Conservation (phyloP, 2,113 vertebrate genomes). For the Alosa alosa region DNA sequence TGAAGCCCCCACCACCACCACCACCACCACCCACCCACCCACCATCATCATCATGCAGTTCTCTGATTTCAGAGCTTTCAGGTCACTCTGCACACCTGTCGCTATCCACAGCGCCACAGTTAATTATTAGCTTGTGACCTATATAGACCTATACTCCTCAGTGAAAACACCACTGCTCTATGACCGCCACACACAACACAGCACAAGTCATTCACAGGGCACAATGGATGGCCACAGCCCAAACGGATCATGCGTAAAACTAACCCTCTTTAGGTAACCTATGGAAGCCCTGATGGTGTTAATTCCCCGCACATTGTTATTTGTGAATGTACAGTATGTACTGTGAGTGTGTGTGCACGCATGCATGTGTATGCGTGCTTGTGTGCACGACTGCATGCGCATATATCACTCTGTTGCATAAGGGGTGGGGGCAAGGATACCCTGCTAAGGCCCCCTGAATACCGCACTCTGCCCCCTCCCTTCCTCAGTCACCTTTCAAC, state of each 20-base stretch:
- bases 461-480: not conserved
- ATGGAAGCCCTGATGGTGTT: not conserved
- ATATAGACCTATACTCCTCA: constrained; percentile 39
- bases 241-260: constrained; percentile 4
- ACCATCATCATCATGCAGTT: not conserved
- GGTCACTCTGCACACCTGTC: constrained; percentile 42
- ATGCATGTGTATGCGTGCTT: not conserved
- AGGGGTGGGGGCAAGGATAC: not conserved
- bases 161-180: constrained; percentile 1
- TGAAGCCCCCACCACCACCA: no score
- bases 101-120: constrained; percentile 25
- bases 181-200: not conserved
- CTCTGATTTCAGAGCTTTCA: constrained; percentile 36
- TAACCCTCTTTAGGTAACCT: not conserved
- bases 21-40: no score
- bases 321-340: not conserved
- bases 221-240: constrained; percentile 20
- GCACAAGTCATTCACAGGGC: not conserved
- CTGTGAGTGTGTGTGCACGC: not conserved
- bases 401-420: not conserved
- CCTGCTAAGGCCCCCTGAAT: constrained; percentile 19
- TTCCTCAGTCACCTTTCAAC: not conserved
- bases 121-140: constrained; percentile 47
- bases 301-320: not conserved
- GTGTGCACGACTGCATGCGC: constrained; percentile 29